Conservation (phyloP, 2,888 invertebrate genomes). For the Pinctada fucata region DNA sequence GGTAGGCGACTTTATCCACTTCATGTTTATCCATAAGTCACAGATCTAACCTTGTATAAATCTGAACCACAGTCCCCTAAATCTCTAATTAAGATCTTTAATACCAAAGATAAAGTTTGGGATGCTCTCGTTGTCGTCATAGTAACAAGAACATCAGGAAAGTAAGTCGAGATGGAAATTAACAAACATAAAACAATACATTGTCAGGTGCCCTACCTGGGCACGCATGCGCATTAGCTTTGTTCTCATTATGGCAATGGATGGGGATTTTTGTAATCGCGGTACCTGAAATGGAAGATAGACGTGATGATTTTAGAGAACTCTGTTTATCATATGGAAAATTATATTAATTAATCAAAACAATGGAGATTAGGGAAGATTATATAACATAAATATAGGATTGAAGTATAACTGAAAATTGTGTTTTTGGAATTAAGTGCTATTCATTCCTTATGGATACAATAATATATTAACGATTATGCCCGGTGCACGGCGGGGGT, state of each 20-base stretch:
- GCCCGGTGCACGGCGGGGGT: conserved; percentile 81
- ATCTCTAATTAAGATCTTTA: background rate
- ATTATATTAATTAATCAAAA: background rate
- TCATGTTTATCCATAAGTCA: too few relatives aligned
- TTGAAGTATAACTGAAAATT: too few relatives aligned
- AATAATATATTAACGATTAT: conserved; percentile 46
- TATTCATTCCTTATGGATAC: too few relatives aligned
- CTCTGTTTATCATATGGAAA: background rate
- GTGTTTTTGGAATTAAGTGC: too few relatives aligned
- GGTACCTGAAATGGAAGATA: conserved; percentile 6
- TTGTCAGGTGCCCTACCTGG: conserved; percentile 60
- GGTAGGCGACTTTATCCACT: background rate
- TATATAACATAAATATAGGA: background rate
- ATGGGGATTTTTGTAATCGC: conserved; percentile 22
- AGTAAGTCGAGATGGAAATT: conserved; percentile 38
- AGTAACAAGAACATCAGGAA: conserved; percentile 46
- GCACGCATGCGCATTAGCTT: conserved; percentile 54
- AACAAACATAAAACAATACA: conserved; percentile 39
- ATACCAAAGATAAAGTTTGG: background rate
- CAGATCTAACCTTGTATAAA: too few relatives aligned
- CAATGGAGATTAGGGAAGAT: background rate
- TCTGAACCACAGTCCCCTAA: background rate
- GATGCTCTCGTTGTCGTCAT: conserved; percentile 45
- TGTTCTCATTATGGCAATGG: conserved; percentile 45
- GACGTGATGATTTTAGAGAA: too few relatives aligned